phyloP scores from a whole-genome alignment of 2,113 vertebrate species.

The Scatophagus argus region DNA sequence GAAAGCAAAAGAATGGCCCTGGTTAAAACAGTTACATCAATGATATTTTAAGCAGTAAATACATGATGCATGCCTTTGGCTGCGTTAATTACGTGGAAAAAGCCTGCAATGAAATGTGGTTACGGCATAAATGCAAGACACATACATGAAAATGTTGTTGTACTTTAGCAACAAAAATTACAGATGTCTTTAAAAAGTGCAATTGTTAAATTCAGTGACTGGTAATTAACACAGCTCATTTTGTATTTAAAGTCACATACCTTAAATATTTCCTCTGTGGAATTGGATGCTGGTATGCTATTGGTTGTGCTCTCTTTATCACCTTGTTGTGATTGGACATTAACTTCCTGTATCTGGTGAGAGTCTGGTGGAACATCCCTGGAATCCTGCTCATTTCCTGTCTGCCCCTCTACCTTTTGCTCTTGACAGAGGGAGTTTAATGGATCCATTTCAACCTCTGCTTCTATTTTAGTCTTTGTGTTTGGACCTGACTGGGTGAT shows the following conservation, averaged over 20 bases:
- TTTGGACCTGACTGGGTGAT: conserved; percentile 26
- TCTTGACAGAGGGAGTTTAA: conserved; percentile 55
- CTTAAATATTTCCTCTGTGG: conserved; percentile 84
- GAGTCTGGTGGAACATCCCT: conserved; percentile 69
- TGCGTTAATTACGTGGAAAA: conserved; percentile 71
- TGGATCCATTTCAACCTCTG: conserved; percentile 46
- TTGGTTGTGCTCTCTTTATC: conserved; percentile 74
- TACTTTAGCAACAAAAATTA: conserved; percentile 18
- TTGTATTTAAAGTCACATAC: conserved; percentile 61
- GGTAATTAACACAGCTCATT: conserved; percentile 7
- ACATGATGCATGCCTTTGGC: conserved; percentile 69
- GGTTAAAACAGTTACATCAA: conserved; percentile 69
- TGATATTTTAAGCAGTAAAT: conserved; percentile 62
- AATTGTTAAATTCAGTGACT: conserved; percentile 10
- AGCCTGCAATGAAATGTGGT: conserved; percentile 73
- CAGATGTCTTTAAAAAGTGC: conserved; percentile 5
- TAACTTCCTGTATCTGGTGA: conserved; percentile 62
- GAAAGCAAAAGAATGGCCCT: conserved; percentile 67
- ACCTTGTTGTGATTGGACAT: conserved; percentile 71
- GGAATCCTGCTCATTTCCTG: conserved; percentile 82
- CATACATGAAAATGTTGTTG: conserved; percentile 17
- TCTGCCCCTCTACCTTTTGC: conserved; percentile 69
- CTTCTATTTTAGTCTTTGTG: conserved; percentile 31
- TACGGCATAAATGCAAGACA: conserved; percentile 52
- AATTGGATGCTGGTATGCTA: conserved; percentile 68